A percentile compares a stretch with the other conserved stretches of the same genome.
phyloP scores from a whole-genome alignment of 2,888 invertebrate species.

The Stenurella melanura region DNA sequence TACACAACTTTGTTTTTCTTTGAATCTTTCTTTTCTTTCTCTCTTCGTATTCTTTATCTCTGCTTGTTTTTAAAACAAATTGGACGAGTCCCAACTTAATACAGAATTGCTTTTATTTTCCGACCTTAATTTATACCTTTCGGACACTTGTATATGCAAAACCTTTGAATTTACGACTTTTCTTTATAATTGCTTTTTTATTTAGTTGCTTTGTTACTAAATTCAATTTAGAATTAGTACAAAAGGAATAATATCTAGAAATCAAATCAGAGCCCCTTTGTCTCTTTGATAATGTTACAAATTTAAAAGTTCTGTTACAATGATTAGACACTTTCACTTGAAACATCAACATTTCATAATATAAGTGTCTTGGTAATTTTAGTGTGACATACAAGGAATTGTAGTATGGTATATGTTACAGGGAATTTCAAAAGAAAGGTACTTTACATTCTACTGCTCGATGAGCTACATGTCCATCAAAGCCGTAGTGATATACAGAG shows the following conservation, averaged over 20 bases:
- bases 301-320: too few relatives aligned
- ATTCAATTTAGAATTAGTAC: constrained; percentile 25
- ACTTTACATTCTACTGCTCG: too few relatives aligned
- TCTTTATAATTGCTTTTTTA: constrained; percentile 24
- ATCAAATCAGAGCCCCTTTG: background rate
- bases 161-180: constrained; percentile 28
- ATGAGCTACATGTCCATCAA: too few relatives aligned
- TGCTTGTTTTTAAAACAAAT: constrained; percentile 21
- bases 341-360: too few relatives aligned
- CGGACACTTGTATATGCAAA: constrained; percentile 27
- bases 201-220: constrained; percentile 4
- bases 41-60: constrained; percentile 24
- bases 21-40: constrained; percentile 51
- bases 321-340: too few relatives aligned
- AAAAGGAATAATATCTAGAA: background rate
- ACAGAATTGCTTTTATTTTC: constrained; percentile 18
- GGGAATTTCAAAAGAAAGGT: too few relatives aligned
- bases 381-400: too few relatives aligned
- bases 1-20: constrained; percentile 44
- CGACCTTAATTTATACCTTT: constrained; percentile 23
- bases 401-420: too few relatives aligned
- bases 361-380: too few relatives aligned
- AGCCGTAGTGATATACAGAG: too few relatives aligned
- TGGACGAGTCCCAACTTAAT: constrained; percentile 19
- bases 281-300: too few relatives aligned